Conservation (phyloP, 2,113 vertebrate genomes). For the Trinectes maculatus region DNA sequence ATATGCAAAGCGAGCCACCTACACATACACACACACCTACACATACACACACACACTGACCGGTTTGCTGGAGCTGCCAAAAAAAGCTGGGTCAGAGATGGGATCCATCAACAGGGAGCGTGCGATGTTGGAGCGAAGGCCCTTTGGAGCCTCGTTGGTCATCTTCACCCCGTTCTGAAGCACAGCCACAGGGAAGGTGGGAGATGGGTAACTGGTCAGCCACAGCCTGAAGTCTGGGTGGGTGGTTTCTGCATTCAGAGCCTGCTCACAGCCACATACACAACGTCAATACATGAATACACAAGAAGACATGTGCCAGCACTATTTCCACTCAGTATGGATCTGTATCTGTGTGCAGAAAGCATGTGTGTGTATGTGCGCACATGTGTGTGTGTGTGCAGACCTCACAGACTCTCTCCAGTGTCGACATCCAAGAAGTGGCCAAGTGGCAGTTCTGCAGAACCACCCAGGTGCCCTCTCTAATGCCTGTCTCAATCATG, state of each 20-base stretch:
- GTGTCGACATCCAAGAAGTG: constrained; percentile 91
- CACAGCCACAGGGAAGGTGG: constrained; percentile 88
- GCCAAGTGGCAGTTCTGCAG: constrained; percentile 93
- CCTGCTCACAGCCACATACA: constrained; percentile 71
- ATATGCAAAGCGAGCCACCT: constrained; percentile 22
- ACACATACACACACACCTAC: neutral
- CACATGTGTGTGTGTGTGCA: constrained; percentile 6
- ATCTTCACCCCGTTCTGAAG: constrained; percentile 93
- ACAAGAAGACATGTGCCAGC: neutral
- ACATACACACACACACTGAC: constrained; percentile 71
- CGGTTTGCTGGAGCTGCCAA: constrained; percentile 85
- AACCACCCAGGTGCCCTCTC: constrained; percentile 90
- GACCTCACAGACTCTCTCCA: constrained; percentile 92
- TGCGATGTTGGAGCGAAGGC: constrained; percentile 87
- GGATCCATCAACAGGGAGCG: constrained; percentile 91
- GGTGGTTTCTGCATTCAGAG: constrained; percentile 86
- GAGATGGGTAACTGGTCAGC: constrained; percentile 91
- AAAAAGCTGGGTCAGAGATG: constrained; percentile 88
- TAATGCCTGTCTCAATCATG: constrained; percentile 87
- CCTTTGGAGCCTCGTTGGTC: constrained; percentile 92
- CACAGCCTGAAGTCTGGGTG: constrained; percentile 92
- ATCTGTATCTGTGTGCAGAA: neutral
- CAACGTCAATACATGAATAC: neutral
- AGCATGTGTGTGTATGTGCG: neutral
- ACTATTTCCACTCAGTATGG: neutral